Evolutionary conservation across 2,888 invertebrate species (phyloP), one percentile per base, ranked within the genome.

Genomic region (Pedicia rivosa): DNA sequence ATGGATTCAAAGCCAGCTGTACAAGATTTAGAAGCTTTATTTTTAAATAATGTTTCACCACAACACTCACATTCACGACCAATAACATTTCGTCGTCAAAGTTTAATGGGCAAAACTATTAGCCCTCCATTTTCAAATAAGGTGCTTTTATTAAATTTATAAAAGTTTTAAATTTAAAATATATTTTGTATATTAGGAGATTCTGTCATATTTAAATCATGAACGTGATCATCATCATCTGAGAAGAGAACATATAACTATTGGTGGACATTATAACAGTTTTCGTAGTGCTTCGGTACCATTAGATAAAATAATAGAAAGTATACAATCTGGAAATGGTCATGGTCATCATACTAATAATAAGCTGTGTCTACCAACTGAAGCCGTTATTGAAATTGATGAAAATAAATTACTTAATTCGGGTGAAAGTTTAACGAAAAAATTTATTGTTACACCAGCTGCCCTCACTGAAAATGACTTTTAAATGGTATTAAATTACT

Each of bases 21-120:
- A 7, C 50, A 56, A 36, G 52, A 47, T 2, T 43, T 57, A 17
- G 55, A 55, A 32, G n/a, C 35, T 7, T 16, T 35, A 17, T 35
- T 25, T 17, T 16, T 24, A n/a, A 24, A 35, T 17, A 35, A 12
- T 15, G 16, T 15, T 17, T 12, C 35, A 35, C 15, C 25, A 10
- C 35, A 15, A 13, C 5, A n/a, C n/a, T n/a, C n/a, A n/a, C n/a
- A n/a, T n/a, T 25, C 9, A 4, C 25, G 25, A n/a, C 25, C 26
- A 25, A 16, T 35, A 17, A 35, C 35, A 25, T 25, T 25, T 13
- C 25, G 35, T 13, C 32, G 32, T 32, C 32, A 17, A 20, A 12
- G 19, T 7, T 3, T 22, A 12, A 32, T 32, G 32, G 20, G 32
- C 14, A 20, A 32, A 20, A 32, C 19, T 32, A 13, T 32, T 6